These are phyloP conservation scores for Solea solea DNA, from an alignment of 2,113 vertebrate species.

Conservation along the genomic window DNA sequence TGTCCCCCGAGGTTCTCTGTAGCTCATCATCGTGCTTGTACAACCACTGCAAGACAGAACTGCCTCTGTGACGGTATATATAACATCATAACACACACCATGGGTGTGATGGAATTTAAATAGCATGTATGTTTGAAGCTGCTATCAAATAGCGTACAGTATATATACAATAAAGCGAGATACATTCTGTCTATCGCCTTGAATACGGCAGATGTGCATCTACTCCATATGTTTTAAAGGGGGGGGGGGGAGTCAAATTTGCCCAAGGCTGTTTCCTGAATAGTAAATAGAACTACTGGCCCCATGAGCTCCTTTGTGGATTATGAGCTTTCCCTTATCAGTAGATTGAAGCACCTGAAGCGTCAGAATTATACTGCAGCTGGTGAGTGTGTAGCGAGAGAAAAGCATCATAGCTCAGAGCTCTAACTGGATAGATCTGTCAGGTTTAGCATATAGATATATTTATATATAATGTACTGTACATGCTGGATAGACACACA, in stretches of 20 bases:
- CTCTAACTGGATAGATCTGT: slow-evolving; percentile 46
- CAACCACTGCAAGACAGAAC: slow-evolving; percentile 12
- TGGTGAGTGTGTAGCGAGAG: slow-evolving; percentile 33
- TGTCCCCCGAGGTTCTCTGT: slow-evolving; percentile 54
- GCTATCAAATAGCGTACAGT: not conserved
- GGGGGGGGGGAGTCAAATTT: slow-evolving; percentile 43
- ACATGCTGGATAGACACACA: not conserved
- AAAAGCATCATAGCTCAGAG: slow-evolving; percentile 29
- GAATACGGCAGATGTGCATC: not conserved
- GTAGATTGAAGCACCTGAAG: slow-evolving; percentile 73
- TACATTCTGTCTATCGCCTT: slow-evolving; percentile 2
- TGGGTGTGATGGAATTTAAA: slow-evolving; percentile 1
- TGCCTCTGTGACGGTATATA: not conserved
- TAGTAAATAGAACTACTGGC: slow-evolving; percentile 67
- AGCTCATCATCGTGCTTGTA: slow-evolving; percentile 42
- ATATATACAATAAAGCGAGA: not conserved
- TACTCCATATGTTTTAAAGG: not conserved
- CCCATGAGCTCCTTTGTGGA: slow-evolving; percentile 70
- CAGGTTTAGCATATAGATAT: slow-evolving; percentile 39
- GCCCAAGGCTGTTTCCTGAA: slow-evolving; percentile 60
- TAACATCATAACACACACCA: not conserved
- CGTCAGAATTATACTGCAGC: slow-evolving; percentile 68
- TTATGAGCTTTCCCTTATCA: slow-evolving; percentile 79
- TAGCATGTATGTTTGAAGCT: slow-evolving; percentile 15
- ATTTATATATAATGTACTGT: not conserved